Conservation (phyloP, 2,888 invertebrate genomes). For the Bombylius major region DNA sequence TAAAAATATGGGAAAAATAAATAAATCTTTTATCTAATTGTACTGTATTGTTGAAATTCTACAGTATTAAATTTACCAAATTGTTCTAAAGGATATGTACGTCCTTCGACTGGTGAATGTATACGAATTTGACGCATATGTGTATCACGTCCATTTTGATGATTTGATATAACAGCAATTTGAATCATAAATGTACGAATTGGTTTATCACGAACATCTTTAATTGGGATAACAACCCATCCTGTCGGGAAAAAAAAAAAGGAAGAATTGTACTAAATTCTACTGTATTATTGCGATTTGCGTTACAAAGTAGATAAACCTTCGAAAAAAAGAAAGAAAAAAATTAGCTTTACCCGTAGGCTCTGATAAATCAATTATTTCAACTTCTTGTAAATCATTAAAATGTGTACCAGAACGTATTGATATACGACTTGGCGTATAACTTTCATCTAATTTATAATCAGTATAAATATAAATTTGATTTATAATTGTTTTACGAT, state of each 20-base stretch:
- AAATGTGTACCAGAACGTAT: constrained; percentile 91
- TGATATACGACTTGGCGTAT: constrained; percentile 91
- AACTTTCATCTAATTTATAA: constrained; percentile 96
- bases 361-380: constrained; percentile 84
- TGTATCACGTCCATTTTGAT: constrained; percentile 97
- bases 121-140: constrained; percentile 96
- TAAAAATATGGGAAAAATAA: too few species aligned
- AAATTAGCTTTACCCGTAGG: constrained; percentile 52
- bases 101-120: constrained; percentile 64
- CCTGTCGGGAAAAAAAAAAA: constrained; percentile 40
- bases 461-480: constrained; percentile 96
- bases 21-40: constrained; percentile 57
- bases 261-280: neutral
- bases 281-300: neutral
- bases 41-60: constrained; percentile 69
- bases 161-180: constrained; percentile 92
- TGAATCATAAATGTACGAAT: constrained; percentile 94
- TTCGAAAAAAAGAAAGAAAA: neutral
- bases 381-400: constrained; percentile 91
- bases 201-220: constrained; percentile 73
- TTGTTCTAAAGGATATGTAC: constrained; percentile 46
- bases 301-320: neutral
- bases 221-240: constrained; percentile 89
- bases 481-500: constrained; percentile 84
- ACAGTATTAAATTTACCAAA: constrained; percentile 69